Percentiles rank a stretch among this genome's conserved stretches.
Conservation (phyloP, 2,797 vertebrate species). For the Enteromius trimaculatus region DNA sequence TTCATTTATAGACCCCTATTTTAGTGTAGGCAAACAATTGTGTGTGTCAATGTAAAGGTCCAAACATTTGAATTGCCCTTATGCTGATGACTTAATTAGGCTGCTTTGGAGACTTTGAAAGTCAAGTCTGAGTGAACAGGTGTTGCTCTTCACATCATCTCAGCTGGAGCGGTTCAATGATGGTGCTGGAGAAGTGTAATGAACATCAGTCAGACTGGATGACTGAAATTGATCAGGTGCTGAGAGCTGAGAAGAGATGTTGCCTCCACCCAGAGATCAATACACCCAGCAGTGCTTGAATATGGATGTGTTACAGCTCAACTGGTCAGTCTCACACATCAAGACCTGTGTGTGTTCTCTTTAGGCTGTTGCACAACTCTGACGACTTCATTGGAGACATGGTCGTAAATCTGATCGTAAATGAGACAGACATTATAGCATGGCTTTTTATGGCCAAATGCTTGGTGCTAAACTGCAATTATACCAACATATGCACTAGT, state of each 20-base stretch:
- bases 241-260: conserved; percentile 39
- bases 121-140: not conserved
- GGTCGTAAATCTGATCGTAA: not conserved
- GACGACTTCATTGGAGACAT: not conserved
- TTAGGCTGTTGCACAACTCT: conserved; percentile 3
- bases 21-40: not conserved
- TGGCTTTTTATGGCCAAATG: not conserved
- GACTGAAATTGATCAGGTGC: conserved; percentile 47
- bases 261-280: conserved; percentile 32
- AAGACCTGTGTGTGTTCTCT: conserved; percentile 24
- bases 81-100: not conserved
- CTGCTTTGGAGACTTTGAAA: not conserved
- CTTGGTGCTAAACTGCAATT: not conserved
- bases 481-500: not conserved
- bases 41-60: not conserved
- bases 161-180: conserved; percentile 45
- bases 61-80: not conserved
- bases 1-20: not conserved
- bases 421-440: not conserved
- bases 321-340: conserved; percentile 9
- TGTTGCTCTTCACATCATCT: conserved; percentile 38
- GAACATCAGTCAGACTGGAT: conserved; percentile 41
- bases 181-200: conserved; percentile 35
- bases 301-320: not conserved
- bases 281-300: conserved; percentile 40